phyloP scores from a whole-genome alignment of 1,140 invertebrate genomes.

The Bemisia tabaci region DNA sequence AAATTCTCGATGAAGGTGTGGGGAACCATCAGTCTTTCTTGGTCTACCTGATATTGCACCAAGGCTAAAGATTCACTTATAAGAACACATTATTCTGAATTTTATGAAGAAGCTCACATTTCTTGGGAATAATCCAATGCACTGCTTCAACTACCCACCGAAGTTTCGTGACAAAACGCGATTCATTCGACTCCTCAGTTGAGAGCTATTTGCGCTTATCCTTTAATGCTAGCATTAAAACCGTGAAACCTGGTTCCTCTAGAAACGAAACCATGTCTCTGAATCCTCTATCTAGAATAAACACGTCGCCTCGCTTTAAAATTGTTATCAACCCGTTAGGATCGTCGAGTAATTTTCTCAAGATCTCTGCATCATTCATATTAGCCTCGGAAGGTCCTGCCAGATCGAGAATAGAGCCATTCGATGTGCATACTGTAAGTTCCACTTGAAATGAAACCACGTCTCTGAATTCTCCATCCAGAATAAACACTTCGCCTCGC shows the following conservation, averaged over 20 bases:
- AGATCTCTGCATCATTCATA: background rate
- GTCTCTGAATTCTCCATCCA: background rate
- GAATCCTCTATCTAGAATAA: background rate
- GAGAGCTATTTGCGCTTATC: conserved; percentile 24
- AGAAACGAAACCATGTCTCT: background rate
- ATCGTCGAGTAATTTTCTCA: background rate
- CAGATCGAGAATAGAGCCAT: too few species aligned
- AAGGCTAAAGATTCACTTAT: too few species aligned
- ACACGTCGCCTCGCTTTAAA: background rate
- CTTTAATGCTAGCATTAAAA: conserved; percentile 26
- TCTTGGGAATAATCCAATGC: conserved; percentile 26
- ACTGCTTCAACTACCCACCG: conserved; percentile 29
- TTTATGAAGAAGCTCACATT: conserved; percentile 16
- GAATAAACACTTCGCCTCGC: background rate
- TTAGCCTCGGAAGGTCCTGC: background rate
- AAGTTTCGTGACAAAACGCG: conserved; percentile 27
- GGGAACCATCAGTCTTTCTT: too few species aligned
- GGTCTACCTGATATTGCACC: too few species aligned
- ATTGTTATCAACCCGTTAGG: background rate
- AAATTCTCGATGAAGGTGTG: too few species aligned
- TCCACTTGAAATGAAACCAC: background rate
- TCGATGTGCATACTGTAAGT: too few species aligned
- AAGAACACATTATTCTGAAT: background rate
- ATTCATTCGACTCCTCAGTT: conserved; percentile 26
- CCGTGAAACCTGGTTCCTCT: conserved; percentile 5